Evolutionary conservation across 2,888 invertebrate genomes (phyloP).

Genomic region (Caprella mutica): DNA sequence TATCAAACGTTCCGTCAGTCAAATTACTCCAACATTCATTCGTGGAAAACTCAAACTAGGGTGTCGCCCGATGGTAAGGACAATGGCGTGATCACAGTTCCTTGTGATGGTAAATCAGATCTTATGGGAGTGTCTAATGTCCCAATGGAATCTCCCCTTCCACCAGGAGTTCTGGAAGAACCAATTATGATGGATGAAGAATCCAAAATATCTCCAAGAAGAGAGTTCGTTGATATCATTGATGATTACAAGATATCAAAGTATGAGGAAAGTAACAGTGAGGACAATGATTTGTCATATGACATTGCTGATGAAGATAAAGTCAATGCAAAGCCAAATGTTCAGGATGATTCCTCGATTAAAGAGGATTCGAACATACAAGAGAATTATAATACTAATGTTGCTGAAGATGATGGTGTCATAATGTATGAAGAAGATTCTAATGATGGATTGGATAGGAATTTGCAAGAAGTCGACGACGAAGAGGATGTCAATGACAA

Average conservation of each 20-base stretch:
- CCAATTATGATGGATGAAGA: too few relatives aligned
- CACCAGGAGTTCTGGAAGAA: conserved; percentile 26
- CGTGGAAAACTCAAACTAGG: conserved; percentile 6
- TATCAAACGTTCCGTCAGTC: too few relatives aligned
- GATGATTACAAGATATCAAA: background rate
- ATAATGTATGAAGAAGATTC: conserved; percentile 21
- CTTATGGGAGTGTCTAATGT: conserved; percentile 4
- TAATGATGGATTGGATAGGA: conserved; percentile 11
- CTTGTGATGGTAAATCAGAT: conserved; percentile 14
- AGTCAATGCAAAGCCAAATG: background rate
- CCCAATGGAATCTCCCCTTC: conserved; percentile 17
- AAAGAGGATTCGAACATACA: conserved; percentile 12
- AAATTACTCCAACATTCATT: too few relatives aligned
- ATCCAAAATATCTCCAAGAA: too few relatives aligned
- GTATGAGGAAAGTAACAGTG: background rate
- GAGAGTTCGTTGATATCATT: conserved; percentile 5
- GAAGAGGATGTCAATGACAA: background rate
- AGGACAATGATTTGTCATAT: background rate
- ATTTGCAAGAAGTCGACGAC: conserved; percentile 18
- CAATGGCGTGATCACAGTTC: background rate
- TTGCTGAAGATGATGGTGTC: conserved; percentile 16
- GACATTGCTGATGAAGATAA: conserved; percentile 9
- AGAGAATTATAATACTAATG: conserved; percentile 11
- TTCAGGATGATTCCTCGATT: conserved; percentile 10
- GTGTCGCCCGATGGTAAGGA: background rate